These are phyloP conservation scores for Hesperophylax magnus DNA, from an alignment of 1,140 invertebrate genomes.

Conservation along the genomic window DNA sequence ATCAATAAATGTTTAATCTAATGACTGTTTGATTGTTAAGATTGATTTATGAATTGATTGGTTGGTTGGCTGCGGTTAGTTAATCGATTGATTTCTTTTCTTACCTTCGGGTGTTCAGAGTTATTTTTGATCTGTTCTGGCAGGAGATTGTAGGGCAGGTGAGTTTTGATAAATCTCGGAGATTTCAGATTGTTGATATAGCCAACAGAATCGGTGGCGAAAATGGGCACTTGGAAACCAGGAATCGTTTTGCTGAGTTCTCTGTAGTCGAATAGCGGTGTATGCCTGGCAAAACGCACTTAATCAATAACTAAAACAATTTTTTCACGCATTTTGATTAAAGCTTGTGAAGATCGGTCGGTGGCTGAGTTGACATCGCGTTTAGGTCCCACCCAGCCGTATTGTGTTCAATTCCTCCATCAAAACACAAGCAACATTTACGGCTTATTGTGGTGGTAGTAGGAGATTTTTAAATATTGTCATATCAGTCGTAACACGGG, in stretches of 20 bases:
- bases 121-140: constrained; percentile 70
- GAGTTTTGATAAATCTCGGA: constrained; percentile 77
- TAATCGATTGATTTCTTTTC: background rate
- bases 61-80: too few species aligned
- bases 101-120: constrained; percentile 64
- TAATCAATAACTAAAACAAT: background rate
- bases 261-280: constrained; percentile 60
- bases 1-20: background rate
- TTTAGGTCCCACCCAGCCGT: too few species aligned
- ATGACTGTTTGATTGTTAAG: too few species aligned
- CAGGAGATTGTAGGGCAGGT: constrained; percentile 75
- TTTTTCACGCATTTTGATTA: too few species aligned
- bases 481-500: too few species aligned
- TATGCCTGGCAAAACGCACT: constrained; percentile 58
- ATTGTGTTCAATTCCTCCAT: too few species aligned
- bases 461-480: too few species aligned
- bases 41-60: background rate
- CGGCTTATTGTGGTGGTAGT: too few species aligned
- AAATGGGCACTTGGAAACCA: constrained; percentile 49
- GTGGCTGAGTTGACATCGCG: too few species aligned
- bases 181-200: constrained; percentile 61
- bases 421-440: too few species aligned
- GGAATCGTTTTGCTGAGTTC: constrained; percentile 45
- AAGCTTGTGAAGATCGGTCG: too few species aligned
- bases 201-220: constrained; percentile 61